Evolutionary conservation across 2,888 invertebrate genomes (phyloP), one percentile per base, ranked within the genome.

Genomic region (Caenorhabditis sp.): DNA sequence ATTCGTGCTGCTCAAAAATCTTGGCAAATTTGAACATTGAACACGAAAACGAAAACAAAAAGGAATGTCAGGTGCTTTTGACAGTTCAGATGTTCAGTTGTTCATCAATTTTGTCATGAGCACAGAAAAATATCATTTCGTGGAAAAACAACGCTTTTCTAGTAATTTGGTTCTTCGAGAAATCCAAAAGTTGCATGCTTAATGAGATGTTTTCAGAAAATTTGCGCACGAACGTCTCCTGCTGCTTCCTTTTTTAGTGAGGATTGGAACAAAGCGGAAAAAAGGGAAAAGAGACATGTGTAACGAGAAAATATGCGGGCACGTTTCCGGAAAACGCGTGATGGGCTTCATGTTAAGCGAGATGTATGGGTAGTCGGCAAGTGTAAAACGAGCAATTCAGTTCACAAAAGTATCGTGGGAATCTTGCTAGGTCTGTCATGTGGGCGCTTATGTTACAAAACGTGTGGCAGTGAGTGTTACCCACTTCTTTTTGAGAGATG

Each of bases 301-400:
- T n/a, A n/a, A n/a, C 27, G 45, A 46, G 32, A 55, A 65, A 55
- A 30, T 53, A 53, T 65, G n/a, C 41, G 43, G 53, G 17, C 30
- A 32, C 43, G 24, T 37, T 48, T 56, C 45, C 56, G 46, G 39
- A 66, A 56, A 66, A 56, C 56, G 39, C 41, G 62, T 41, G 53
- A 45, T 13, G n/a, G n/a, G n/a, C n/a, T n/a, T n/a, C n/a, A n/a
- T n/a, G n/a, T n/a, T n/a, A n/a, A n/a, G n/a, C n/a, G n/a, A n/a
- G n/a, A n/a, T n/a, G n/a, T n/a, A n/a, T 20, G 24, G 15, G 11
- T 39, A 32, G 53, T 52, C 32, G 45, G 13, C 53, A 53, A 45
- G 41, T 50, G 62, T 52, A 62, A 62, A 62, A 50, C 50, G 62
- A 62, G 62, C 13, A 41, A 50, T 39, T 22, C 39, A 27, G 32